Evolutionary conservation across 30 jellyfish, hydroid and myxozoan genomes (phyloP).

Genomic region (Aurelia aurita complex sp. Pacific): DNA sequence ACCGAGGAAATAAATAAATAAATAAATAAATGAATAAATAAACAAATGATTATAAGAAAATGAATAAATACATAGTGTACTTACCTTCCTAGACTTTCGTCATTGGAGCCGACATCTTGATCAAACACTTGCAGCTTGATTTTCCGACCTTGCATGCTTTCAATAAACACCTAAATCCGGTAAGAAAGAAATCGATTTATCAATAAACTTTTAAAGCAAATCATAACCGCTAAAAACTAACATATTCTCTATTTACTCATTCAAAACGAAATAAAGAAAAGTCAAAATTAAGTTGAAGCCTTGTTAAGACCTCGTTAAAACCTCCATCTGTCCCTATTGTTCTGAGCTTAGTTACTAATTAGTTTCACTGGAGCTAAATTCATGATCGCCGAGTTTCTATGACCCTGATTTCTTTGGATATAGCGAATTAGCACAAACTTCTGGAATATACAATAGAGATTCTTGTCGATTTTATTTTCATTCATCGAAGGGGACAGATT

Average conservation of each 20-base stretch:
- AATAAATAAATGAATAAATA: neutral
- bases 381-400: too few species aligned
- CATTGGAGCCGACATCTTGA: constrained; percentile 74
- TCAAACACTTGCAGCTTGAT: constrained; percentile 67
- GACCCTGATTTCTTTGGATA: too few species aligned
- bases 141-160: constrained; percentile 65
- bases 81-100: constrained; percentile 88
- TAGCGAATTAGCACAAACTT: too few species aligned
- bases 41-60: neutral
- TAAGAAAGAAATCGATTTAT: neutral
- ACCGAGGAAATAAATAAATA: neutral
- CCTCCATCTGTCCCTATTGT: too few species aligned
- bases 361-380: too few species aligned
- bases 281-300: neutral
- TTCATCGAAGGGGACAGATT: too few species aligned
- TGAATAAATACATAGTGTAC: neutral
- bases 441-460: too few species aligned
- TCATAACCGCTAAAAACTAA: neutral
- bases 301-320: too few species aligned
- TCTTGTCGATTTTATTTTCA: too few species aligned
- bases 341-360: too few species aligned
- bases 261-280: neutral
- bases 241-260: neutral
- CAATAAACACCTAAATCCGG: constrained; percentile 60
- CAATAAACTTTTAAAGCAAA: neutral